Conservation (phyloP, 2,113 vertebrate genomes). For the Speoplatyrhinus poulsoni region DNA sequence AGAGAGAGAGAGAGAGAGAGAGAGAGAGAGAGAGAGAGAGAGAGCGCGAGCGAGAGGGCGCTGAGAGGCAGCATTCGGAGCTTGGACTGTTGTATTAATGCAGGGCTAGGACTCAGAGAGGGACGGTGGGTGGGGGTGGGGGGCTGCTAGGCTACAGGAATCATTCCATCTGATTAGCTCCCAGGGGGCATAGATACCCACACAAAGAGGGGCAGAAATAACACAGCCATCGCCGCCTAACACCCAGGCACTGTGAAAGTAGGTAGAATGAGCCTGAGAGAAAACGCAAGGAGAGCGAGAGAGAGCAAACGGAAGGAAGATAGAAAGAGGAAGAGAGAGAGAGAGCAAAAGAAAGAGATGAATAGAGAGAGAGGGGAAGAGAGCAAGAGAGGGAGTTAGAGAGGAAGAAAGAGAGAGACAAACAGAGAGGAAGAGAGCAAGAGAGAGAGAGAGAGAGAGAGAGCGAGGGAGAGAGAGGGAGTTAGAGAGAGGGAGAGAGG, state of each 20-base stretch:
- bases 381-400: too few relatives aligned
- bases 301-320: slow-evolving; percentile 11
- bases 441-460: too few relatives aligned
- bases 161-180: slow-evolving; percentile 77
- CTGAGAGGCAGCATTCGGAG: slow-evolving; percentile 19
- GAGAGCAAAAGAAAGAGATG: not conserved
- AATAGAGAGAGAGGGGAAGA: too few relatives aligned
- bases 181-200: slow-evolving; percentile 62
- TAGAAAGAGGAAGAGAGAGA: not conserved
- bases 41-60: not conserved
- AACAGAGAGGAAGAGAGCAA: too few relatives aligned
- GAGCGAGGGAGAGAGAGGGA: slow-evolving; percentile 3
- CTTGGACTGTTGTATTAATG: slow-evolving; percentile 55
- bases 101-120: slow-evolving; percentile 43
- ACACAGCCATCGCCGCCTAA: slow-evolving; percentile 43
- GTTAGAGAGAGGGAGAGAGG: too few relatives aligned
- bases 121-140: slow-evolving; percentile 14
- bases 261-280: slow-evolving; percentile 27
- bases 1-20: slow-evolving; percentile 9
- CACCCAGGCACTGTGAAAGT: slow-evolving; percentile 43
- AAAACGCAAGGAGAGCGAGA: slow-evolving; percentile 25
- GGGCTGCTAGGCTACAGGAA: slow-evolving; percentile 60
- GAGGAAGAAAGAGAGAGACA: too few relatives aligned
- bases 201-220: slow-evolving; percentile 47
- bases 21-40: slow-evolving; percentile 9